Conservation (phyloP, 2,113 vertebrate species). For the Climacteris rufus region DNA sequence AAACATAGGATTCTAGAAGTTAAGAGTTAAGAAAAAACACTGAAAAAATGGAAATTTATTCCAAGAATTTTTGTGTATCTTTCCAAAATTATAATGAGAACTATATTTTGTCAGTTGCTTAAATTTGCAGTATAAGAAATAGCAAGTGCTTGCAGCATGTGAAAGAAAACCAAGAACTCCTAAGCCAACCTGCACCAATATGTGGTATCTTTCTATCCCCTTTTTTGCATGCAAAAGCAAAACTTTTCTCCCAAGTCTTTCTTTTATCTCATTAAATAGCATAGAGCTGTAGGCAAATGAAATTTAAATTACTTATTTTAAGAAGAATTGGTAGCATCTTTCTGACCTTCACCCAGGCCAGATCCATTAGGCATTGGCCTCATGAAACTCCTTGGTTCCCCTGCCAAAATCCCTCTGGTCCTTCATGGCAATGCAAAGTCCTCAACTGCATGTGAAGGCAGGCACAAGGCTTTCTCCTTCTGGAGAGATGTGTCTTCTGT, state of each 20-base stretch:
- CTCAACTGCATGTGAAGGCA: not conserved
- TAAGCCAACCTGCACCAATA: not conserved
- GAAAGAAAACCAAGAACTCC: not conserved
- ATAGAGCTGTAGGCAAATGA: not conserved
- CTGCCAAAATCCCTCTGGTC: not conserved
- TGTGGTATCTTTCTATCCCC: accelerated
- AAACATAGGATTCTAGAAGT: not conserved
- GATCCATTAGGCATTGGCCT: not conserved
- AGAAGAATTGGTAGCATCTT: not conserved
- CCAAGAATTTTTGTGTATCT: not conserved
- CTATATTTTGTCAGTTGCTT: not conserved
- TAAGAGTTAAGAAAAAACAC: not conserved
- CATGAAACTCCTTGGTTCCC: not conserved
- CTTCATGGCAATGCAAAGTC: not conserved
- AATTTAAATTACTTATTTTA: not conserved
- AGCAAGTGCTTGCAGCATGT: not conserved
- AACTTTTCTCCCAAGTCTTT: not conserved
- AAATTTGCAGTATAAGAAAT: not conserved
- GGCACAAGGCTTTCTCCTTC: not conserved
- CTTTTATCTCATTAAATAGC: not conserved
- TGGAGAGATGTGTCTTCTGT: not conserved
- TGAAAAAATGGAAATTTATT: not conserved
- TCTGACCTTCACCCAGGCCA: not conserved
- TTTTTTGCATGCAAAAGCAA: not conserved
- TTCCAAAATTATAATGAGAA: not conserved